These are phyloP conservation scores for Pseudonaja textilis DNA, from an alignment of 2,113 vertebrate genomes.

Conservation along the genomic window DNA sequence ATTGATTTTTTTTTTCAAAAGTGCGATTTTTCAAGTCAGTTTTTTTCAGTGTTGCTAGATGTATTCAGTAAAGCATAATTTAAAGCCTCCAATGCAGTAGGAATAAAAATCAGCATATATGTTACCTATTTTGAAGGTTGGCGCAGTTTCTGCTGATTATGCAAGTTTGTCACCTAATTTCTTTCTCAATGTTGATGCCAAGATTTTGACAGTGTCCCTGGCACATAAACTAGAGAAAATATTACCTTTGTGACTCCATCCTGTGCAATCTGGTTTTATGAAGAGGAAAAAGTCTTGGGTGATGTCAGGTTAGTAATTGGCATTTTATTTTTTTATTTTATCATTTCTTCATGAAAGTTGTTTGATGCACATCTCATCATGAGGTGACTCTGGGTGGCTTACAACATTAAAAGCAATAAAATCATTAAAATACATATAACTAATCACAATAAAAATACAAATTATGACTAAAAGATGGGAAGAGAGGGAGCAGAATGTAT, in stretches of 20 bases:
- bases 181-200: neutral
- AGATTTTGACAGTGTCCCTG: neutral
- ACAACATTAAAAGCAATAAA: neutral
- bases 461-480: neutral
- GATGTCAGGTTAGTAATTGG: neutral
- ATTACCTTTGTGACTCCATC: neutral
- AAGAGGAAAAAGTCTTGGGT: neutral
- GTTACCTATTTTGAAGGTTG: neutral
- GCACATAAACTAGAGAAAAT: neutral
- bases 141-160: neutral
- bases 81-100: neutral
- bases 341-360: neutral
- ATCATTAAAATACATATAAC: neutral
- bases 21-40: neutral
- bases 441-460: neutral
- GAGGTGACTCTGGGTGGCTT: neutral
- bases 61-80: neutral
- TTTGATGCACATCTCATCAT: neutral
- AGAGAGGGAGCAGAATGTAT: neutral
- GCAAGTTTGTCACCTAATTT: neutral
- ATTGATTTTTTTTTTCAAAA: neutral
- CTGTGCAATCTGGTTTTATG: neutral
- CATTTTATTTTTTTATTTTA: too few relatives aligned
- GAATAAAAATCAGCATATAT: neutral
- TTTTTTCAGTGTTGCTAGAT: neutral